phyloP scores from a whole-genome alignment of 1,140 invertebrate species.

The Pseudomyrmex concolor region DNA sequence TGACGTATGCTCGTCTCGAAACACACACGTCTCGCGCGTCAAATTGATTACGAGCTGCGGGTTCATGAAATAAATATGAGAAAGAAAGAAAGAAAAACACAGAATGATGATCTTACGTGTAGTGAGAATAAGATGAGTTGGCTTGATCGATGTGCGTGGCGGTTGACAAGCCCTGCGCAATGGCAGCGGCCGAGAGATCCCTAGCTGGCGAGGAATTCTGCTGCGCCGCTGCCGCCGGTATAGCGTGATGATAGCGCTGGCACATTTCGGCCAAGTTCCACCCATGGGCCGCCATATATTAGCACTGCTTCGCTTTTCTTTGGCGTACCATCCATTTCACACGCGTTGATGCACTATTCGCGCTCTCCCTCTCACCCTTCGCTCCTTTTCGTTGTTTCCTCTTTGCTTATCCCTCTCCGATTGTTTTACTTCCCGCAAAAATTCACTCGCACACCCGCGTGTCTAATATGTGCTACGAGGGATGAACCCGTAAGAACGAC shows the following conservation, averaged over 20 bases:
- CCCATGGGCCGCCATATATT: conserved; percentile 86
- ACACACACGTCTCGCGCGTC: neutral
- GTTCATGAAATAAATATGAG: conserved; percentile 37
- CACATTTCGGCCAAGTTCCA: conserved; percentile 86
- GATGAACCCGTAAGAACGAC: conserved; percentile 12
- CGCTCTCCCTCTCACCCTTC: conserved; percentile 28
- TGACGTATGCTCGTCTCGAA: no score
- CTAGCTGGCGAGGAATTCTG: conserved; percentile 83
- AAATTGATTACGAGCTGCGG: conserved; percentile 9
- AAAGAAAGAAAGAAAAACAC: conserved; percentile 14
- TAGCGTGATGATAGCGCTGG: conserved; percentile 85
- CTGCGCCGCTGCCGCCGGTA: conserved; percentile 77
- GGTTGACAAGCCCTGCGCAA: conserved; percentile 80
- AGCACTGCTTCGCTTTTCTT: conserved; percentile 81
- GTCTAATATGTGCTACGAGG: no score
- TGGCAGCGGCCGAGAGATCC: conserved; percentile 78
- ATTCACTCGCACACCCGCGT: conserved; percentile 36
- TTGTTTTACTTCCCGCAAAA: neutral
- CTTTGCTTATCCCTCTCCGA: neutral
- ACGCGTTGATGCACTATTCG: conserved; percentile 73
- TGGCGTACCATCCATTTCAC: conserved; percentile 84
- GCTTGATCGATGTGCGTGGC: conserved; percentile 82
- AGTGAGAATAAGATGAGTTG: conserved; percentile 82
- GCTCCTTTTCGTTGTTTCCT: neutral
- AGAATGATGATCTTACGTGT: conserved; percentile 79